Evolutionary conservation across 2,797 vertebrate species (phyloP), one percentile per base, ranked within the genome.

Genomic region (Mionectes olivaceus): DNA sequence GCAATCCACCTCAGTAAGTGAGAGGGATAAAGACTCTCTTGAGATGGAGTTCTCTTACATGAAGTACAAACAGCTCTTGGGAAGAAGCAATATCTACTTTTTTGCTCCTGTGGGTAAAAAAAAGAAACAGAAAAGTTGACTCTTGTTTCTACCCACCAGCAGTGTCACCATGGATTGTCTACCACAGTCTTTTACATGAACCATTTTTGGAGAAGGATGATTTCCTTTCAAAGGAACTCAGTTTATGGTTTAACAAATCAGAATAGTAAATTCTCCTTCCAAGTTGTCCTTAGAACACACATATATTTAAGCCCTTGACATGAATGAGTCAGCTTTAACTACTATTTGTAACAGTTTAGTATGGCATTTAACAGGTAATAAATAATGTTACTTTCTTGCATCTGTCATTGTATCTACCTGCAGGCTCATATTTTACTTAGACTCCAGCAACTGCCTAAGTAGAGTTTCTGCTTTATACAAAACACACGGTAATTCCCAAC

Each of bases 1-100:
- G 96, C 96, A 98, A 98, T 98, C 97, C 94, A 97, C 90, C 97
- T 97, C 93, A 90, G 96, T 91, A 84, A 96, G 84, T 77, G 92
- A 98, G 95, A 96, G 86, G 96, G 91, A 98, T 96, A 95, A 81
- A 97, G 93, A 90, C 78, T 94, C 93, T 96, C 90, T 83, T 91
- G 89, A 95, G 97, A 95, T 97, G 63, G 68, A 92, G 77, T 67
- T 82, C 43, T 93, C 65, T 89, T 27, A 73, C 23, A 79, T 32
- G 46, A 60, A 65, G 52, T 92, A 95, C 71, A 94, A 96, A 94
- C 90, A 96, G 63, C 39, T 84, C 46, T 27, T 73, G 65, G 50
- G 46, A 87, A 89, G 28, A 89, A 52, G 61, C 63, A 93, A 59
- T 75, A 19, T 13, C 68, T 82, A 64, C 19, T 64, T 89, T 71